Percentiles rank a stretch among this genome's conserved stretches.
Conservation (phyloP, 2,888 invertebrate species). For the Drosophila neotestacea region DNA sequence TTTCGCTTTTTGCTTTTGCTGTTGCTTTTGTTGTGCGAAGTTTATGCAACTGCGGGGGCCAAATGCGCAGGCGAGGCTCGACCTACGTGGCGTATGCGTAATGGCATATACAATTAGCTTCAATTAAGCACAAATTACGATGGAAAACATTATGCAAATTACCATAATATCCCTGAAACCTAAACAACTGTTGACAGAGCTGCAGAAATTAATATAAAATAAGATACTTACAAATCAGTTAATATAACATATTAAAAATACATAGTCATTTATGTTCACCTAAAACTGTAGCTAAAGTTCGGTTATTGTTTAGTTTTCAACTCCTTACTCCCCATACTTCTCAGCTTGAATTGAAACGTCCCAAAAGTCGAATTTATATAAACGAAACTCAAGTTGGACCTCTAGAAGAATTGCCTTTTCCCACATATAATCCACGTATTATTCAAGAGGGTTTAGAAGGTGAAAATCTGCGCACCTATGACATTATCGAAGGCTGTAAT, state of each 20-base stretch:
- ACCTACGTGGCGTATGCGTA: constrained; percentile 51
- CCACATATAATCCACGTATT: constrained; percentile 82
- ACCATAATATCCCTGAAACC: background rate
- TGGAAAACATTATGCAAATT: background rate
- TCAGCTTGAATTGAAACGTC: constrained; percentile 82
- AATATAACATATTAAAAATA: too few relatives aligned
- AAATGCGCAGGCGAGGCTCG: constrained; percentile 4
- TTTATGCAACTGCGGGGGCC: constrained; percentile 33
- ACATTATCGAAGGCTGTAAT: constrained; percentile 71
- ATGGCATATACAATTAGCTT: constrained; percentile 32
- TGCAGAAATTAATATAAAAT: too few relatives aligned
- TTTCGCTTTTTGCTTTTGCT: constrained; percentile 27
- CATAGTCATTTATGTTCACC: too few relatives aligned
- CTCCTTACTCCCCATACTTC: background rate
- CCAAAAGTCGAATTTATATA: constrained; percentile 82
- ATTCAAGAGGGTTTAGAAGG: constrained; percentile 79
- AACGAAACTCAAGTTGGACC: constrained; percentile 78
- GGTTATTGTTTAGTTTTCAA: too few relatives aligned
- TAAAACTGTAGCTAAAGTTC: too few relatives aligned
- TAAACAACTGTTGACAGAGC: background rate
- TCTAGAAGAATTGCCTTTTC: constrained; percentile 72
- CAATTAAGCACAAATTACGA: constrained; percentile 6
- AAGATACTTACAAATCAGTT: too few relatives aligned
- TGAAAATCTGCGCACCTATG: constrained; percentile 69
- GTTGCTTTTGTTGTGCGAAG: constrained; percentile 12